Base-by-base conservation (phyloP, 2,888 invertebrate genomes). In the Lepidocyrtinus sp. region DNA sequence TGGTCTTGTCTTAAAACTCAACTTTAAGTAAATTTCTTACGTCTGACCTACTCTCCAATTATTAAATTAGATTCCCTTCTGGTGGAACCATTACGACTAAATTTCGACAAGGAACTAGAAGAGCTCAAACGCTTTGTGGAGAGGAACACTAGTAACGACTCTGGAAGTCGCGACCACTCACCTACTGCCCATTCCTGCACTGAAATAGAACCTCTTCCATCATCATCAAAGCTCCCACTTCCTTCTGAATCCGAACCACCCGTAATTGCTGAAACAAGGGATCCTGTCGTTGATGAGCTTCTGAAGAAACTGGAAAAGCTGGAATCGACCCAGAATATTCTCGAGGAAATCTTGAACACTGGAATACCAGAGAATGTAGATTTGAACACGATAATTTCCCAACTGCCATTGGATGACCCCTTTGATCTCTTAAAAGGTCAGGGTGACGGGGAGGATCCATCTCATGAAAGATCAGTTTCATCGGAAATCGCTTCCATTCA, bases 401-500 rank as follows among this genome's bases (percentile, higher is more conserved):
- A 77, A 59, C 21, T 77, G 3, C 76, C 76, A 19, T n/a, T 64
- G 1, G 26, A 27, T 3, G 59, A 55, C 0, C 9, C 27, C 2
- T 55, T 22, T 19, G 26, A 59, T 9, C 1, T 25, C 27, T 19
- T 36, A 0, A 26, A n/a, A 24, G 69, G 25, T 12, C 5, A 7
- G 0, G 63, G 59, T 0, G 77, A 77, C 26, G 36, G 36, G 0
- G 63, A 65, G 0, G 77, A 77, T 27, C 27, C 65, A 12, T 55
- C 78, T 0, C n/a, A n/a, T n/a, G 70, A 71, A 15, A 68, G 75
- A 26, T 75, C 78, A 0, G 17, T 81, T 17, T 68, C 71, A 7
- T 67, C 75, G 22, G 83, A 81, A 67, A 75, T 83, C 2, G 73
- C 78, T 12, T 76, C 81, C 1, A 75, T 82, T 24, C 75, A 79